Evolutionary conservation across 2,797 vertebrate genomes (phyloP).

Genomic region (Poecilia wingei): DNA sequence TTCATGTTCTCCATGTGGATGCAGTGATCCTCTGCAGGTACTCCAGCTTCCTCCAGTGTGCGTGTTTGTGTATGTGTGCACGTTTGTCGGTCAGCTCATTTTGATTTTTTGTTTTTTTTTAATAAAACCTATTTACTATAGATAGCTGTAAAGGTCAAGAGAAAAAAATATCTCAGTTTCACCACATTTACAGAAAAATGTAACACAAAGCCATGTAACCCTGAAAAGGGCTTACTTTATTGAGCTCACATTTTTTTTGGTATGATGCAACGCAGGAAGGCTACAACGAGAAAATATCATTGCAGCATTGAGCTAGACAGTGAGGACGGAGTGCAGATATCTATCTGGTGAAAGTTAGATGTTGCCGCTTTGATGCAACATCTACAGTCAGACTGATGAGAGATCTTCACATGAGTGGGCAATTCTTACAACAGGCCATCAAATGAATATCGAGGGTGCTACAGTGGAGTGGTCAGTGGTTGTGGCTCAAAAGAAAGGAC

Average conservation of each 20-base stretch:
- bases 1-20: neutral
- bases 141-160: neutral
- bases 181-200: neutral
- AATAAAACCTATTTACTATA: constrained; percentile 1
- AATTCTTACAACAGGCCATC: neutral
- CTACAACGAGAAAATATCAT: neutral
- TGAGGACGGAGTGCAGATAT: neutral
- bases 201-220: neutral
- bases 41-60: neutral
- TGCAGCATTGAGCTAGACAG: neutral
- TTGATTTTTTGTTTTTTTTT: too few relatives aligned
- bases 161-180: neutral
- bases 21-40: neutral
- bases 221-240: neutral
- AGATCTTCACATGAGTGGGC: neutral
- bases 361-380: neutral
- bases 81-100: neutral
- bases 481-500: neutral
- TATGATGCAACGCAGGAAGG: neutral
- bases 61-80: neutral
- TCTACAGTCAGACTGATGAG: neutral
- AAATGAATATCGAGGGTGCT: neutral
- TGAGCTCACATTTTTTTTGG: neutral
- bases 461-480: neutral
- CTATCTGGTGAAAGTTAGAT: neutral